Percentiles rank a stretch among this genome's conserved stretches.
Evolutionary conservation across 2,888 invertebrate species (phyloP).

Genomic region (Oligia latruncula): DNA sequence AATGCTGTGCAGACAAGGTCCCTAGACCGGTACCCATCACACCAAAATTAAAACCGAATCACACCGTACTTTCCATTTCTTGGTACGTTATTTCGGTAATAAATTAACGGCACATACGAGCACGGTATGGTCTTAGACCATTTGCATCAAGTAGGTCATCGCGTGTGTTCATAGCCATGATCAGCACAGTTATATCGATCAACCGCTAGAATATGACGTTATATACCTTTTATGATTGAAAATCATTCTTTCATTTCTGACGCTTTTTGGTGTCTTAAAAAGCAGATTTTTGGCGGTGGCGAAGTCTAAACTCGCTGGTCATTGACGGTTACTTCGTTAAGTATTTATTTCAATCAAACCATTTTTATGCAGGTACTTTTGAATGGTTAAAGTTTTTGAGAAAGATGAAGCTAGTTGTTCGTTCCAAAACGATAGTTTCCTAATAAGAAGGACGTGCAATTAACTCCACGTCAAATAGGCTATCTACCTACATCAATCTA

Average conservation of each 20-base stretch:
- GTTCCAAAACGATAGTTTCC: too few relatives aligned
- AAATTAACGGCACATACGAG: slow-evolving; percentile 65
- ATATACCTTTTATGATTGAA: slow-evolving; percentile 35
- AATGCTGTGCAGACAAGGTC: not conserved
- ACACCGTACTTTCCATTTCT: slow-evolving; percentile 47
- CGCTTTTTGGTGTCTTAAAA: not conserved
- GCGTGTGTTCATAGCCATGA: slow-evolving; percentile 46
- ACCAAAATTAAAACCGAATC: slow-evolving; percentile 36
- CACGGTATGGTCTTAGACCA: slow-evolving; percentile 57
- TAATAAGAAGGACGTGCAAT: too few relatives aligned
- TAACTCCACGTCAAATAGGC: too few relatives aligned
- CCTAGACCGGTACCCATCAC: not conserved
- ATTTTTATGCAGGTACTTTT: not conserved
- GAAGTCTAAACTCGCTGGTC: not conserved
- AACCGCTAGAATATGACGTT: slow-evolving; percentile 57
- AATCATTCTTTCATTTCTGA: not conserved
- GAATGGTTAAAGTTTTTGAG: not conserved
- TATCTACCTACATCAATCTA: too few relatives aligned
- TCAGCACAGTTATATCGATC: slow-evolving; percentile 61
- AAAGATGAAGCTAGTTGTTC: too few relatives aligned
- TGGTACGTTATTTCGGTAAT: slow-evolving; percentile 67
- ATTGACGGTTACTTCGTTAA: not conserved
- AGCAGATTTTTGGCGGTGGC: not conserved
- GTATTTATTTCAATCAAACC: not conserved
- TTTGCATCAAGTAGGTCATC: slow-evolving; percentile 58